Conservation (phyloP, 2,113 vertebrate genomes). For the Rattus rattus region DNA sequence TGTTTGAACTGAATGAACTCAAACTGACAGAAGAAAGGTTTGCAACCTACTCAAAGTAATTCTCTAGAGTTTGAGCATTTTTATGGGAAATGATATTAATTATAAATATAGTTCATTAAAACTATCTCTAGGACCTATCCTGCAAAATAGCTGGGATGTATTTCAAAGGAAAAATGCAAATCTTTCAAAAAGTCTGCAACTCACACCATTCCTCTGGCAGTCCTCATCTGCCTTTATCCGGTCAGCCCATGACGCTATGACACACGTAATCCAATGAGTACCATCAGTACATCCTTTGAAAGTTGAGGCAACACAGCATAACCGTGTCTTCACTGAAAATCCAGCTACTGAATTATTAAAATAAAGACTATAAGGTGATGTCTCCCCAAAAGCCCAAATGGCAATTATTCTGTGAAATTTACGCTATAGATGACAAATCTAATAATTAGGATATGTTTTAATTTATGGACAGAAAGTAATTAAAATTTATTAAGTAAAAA, state of each 20-base stretch:
- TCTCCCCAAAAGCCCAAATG: constrained; percentile 52
- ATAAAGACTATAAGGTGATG: constrained; percentile 39
- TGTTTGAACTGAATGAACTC: not conserved
- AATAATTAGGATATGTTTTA: constrained; percentile 67
- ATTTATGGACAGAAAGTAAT: constrained; percentile 76
- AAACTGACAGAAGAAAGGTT: constrained; percentile 53
- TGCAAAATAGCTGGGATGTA: not conserved
- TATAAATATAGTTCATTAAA: constrained; percentile 24
- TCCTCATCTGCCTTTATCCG: not conserved
- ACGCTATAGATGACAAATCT: constrained; percentile 53
- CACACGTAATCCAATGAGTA: not conserved
- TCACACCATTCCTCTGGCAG: not conserved
- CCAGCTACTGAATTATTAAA: not conserved
- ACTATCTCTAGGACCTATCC: not conserved
- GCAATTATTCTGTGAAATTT: constrained; percentile 66
- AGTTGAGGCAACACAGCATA: not conserved
- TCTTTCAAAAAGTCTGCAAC: constrained; percentile 18
- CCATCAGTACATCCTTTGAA: not conserved
- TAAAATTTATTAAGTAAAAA: constrained; percentile 80
- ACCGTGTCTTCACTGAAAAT: not conserved
- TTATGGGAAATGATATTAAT: constrained; percentile 40
- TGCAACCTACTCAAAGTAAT: not conserved
- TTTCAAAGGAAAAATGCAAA: constrained; percentile 26
- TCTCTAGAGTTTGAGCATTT: constrained; percentile 30
- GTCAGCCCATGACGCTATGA: not conserved